Evolutionary conservation across 2,888 invertebrate species (phyloP).

Genomic region (Polia nebulosa): DNA sequence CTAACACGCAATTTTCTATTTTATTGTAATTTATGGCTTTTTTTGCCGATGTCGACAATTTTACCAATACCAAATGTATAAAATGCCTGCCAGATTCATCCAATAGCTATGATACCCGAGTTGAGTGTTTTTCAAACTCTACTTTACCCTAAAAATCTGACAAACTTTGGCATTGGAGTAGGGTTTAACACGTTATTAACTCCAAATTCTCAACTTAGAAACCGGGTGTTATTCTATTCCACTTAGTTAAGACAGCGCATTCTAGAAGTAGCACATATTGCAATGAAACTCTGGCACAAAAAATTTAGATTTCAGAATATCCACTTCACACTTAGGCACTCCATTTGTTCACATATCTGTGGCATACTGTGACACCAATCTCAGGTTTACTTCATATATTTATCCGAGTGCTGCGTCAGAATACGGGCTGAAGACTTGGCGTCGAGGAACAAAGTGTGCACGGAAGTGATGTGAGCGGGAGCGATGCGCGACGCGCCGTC

Average conservation of each 20-base stretch:
- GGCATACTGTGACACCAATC: neutral
- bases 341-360: constrained; percentile 3
- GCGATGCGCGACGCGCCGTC: constrained; percentile 97
- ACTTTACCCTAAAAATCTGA: neutral
- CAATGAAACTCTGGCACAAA: neutral
- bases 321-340: constrained; percentile 21
- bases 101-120: neutral
- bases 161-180: neutral
- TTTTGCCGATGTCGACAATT: neutral
- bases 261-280: neutral
- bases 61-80: too few relatives aligned
- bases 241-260: neutral
- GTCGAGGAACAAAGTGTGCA: constrained; percentile 97
- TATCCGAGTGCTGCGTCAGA: constrained; percentile 96
- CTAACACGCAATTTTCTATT: neutral
- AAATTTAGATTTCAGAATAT: neutral
- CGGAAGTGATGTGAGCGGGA: constrained; percentile 89
- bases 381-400: constrained; percentile 95
- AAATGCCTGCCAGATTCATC: too few relatives aligned
- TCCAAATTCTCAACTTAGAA: neutral
- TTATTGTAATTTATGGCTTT: neutral
- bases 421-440: constrained; percentile 99
- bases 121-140: neutral
- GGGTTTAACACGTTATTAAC: neutral
- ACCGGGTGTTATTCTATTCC: neutral